A percentile compares a stretch with the other conserved stretches of the same genome.
Evolutionary conservation across 1,140 invertebrate species (phyloP).

Genomic region (Cydia splendana): DNA sequence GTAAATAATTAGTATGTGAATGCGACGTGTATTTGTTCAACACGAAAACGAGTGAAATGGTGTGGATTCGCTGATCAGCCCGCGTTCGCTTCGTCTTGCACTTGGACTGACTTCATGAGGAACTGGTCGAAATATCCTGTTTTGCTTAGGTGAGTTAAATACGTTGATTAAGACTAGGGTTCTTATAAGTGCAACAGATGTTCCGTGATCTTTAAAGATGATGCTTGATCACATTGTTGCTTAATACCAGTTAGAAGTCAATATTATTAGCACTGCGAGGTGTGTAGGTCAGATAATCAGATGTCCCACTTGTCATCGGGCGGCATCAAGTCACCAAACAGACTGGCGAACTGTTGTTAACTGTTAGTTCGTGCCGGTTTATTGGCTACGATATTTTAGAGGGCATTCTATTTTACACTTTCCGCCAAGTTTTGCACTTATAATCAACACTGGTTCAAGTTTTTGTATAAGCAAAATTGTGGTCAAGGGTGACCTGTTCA

Average conservation of each 20-base stretch:
- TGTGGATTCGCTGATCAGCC: constrained; percentile 58
- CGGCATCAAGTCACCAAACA: constrained; percentile 57
- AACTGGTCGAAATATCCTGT: constrained; percentile 50
- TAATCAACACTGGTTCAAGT: neutral
- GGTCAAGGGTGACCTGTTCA: constrained; percentile 29
- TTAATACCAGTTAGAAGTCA: neutral
- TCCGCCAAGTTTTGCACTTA: constrained; percentile 12
- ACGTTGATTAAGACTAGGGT: neutral
- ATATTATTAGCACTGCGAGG: constrained; percentile 30
- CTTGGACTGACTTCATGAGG: constrained; percentile 64
- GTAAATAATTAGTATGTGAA: constrained; percentile 75
- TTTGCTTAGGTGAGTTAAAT: constrained; percentile 60
- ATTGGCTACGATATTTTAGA: constrained; percentile 44
- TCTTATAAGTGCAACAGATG: constrained; percentile 8
- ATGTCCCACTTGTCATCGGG: constrained; percentile 63
- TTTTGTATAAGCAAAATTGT: constrained; percentile 14
- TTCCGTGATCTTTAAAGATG: constrained; percentile 1
- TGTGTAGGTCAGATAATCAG: constrained; percentile 60
- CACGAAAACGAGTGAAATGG: constrained; percentile 75
- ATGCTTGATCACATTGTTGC: constrained; percentile 7
- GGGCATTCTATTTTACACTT: constrained; percentile 39
- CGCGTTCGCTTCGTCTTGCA: constrained; percentile 47
- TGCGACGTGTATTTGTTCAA: constrained; percentile 65
- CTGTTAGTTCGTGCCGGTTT: constrained; percentile 52
- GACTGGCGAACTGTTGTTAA: constrained; percentile 47